These are phyloP conservation scores for Huso huso DNA, from an alignment of 2,797 vertebrate genomes.

Conservation along the genomic window DNA sequence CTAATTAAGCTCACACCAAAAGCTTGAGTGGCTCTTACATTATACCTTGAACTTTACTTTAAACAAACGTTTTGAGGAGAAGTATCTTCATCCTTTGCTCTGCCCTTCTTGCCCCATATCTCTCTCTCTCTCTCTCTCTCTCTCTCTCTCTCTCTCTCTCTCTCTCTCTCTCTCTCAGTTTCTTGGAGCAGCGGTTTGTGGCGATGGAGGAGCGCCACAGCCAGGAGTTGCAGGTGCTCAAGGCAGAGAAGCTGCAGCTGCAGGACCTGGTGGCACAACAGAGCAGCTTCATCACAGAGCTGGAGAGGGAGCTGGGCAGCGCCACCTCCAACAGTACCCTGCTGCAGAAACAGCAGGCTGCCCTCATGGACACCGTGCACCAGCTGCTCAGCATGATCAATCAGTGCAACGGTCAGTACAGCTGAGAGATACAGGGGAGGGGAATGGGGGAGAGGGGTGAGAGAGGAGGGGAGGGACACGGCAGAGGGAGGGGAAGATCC, in stretches of 20 bases:
- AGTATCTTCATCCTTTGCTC: background rate
- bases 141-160: background rate
- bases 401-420: slow-evolving; percentile 63
- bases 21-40: too few species aligned
- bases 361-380: slow-evolving; percentile 57
- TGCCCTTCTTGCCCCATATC: background rate
- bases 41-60: too few species aligned
- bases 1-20: too few species aligned
- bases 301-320: slow-evolving; percentile 59
- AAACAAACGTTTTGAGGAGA: too few species aligned
- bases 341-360: slow-evolving; percentile 61
- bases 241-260: slow-evolving; percentile 62
- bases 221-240: slow-evolving; percentile 53
- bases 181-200: slow-evolving; percentile 64
- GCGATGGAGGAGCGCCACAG: slow-evolving; percentile 57
- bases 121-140: background rate
- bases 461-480: too few species aligned
- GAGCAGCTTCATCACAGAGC: slow-evolving; percentile 49
- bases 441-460: too few species aligned
- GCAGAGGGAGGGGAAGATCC: too few species aligned
- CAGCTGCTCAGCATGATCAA: slow-evolving; percentile 56
- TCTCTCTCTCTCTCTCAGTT: slow-evolving; percentile 37
- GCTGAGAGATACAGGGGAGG: background rate
- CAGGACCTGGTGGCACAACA: slow-evolving; percentile 60
- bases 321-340: slow-evolving; percentile 60